Base-by-base conservation (phyloP, 2,113 vertebrate genomes). In the Lethenteron camtschaticum region DNA sequence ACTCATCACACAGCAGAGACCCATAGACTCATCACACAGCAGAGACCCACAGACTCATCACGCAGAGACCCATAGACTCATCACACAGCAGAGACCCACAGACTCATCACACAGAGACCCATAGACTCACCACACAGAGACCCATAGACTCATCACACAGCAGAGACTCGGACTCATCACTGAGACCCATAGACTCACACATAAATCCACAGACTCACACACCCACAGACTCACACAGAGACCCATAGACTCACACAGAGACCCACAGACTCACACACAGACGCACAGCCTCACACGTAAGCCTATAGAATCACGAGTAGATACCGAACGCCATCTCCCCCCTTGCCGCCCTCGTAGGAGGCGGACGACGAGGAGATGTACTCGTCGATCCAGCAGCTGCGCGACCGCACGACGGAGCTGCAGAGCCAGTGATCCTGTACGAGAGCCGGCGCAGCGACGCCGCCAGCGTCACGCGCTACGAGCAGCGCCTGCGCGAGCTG, bases 401-500 rank as follows among this genome's bases (percentile, higher is more conserved):
- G 86, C 18, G 92, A 95, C 2, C 83, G 87, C 68, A 74, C 78
- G 24, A 81, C 78, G 3, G 92, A 99, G 2, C 69, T 81, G 71
- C 80, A 85, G 0, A 79, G 73, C 2, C 84, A 83, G 83, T 88
- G 71, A 74, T 11, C 9, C n/a, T n/a, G 63, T 16, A 16, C 63
- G 63, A 66, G 24, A 66, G 63, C 24, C 63, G 63, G n/a, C 9
- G n/a, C 63, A 11, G n/a, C 9, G 24, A 16, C 9, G n/a, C n/a
- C 10, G 10, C n/a, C 8, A 8, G 24, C 24, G 9, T 11, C 24
- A 16, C 81, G 16, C 80, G 83, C 56, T 86, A 87, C 79, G 84
- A 86, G 78, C 85, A 86, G 77, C 82, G 85, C 58, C 77, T 86
- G 16, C 84, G 86, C 0, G 86, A 88, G 77, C 80, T 88, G 2